phyloP scores from a whole-genome alignment of 1,140 invertebrate genomes.

The Dryas iulia region DNA sequence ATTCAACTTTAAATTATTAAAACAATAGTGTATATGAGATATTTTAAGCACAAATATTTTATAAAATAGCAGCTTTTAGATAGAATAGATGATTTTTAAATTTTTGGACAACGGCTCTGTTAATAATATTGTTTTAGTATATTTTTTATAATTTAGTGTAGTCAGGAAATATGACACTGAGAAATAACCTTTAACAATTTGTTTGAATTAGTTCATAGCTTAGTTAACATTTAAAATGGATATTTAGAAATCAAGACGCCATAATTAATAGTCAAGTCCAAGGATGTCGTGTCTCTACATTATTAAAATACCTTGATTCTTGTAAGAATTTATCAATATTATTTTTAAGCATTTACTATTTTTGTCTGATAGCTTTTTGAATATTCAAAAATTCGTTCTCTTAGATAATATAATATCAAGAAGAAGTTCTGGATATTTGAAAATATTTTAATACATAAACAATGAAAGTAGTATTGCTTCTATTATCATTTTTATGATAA shows the following conservation, averaged over 20 bases:
- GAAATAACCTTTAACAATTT: slow-evolving; percentile 18
- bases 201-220: slow-evolving; percentile 20
- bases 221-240: background rate
- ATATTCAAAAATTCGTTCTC: background rate
- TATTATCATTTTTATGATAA: background rate
- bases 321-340: background rate
- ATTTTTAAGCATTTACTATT: background rate
- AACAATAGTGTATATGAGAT: background rate
- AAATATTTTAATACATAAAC: background rate
- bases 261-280: slow-evolving; percentile 26
- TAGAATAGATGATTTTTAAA: background rate
- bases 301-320: background rate
- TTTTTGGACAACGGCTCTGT: too few relatives aligned
- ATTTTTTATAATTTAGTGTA: background rate
- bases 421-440: too few relatives aligned
- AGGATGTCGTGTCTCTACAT: slow-evolving; percentile 13
- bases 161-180: slow-evolving; percentile 8
- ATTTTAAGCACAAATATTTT: background rate
- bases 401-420: too few relatives aligned
- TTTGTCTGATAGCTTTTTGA: background rate
- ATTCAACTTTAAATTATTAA: background rate
- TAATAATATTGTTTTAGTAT: background rate
- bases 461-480: background rate
- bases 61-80: too few relatives aligned
- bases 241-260: background rate